Conservation (phyloP, 2,113 vertebrate genomes). For the Grammomys dolichurus region DNA sequence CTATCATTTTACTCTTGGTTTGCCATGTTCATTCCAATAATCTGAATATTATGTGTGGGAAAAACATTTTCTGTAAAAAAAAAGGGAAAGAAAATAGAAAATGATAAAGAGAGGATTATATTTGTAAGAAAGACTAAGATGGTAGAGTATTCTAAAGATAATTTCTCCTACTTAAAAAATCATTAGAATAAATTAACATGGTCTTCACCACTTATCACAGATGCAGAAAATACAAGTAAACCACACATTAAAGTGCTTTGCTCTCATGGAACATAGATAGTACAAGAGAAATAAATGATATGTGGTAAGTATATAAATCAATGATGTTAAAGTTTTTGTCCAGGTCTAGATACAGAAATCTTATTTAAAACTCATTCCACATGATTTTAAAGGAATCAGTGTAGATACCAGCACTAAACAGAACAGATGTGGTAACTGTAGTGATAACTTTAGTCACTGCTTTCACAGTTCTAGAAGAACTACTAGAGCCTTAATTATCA, state of each 20-base stretch:
- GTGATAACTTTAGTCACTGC: not conserved
- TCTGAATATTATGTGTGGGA: not conserved
- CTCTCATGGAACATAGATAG: not conserved
- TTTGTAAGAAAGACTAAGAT: not conserved
- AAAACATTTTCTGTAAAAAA: not conserved
- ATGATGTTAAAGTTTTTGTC: not conserved
- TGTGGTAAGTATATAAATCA: not conserved
- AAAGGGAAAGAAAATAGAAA: not conserved
- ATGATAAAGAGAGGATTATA: not conserved
- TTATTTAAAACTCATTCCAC: not conserved
- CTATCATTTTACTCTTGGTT: not conserved
- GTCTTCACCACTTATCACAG: not conserved
- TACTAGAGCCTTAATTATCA: not conserved
- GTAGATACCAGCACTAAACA: not conserved
- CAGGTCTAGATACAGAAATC: not conserved
- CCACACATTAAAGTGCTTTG: not conserved
- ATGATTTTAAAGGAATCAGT: accelerated
- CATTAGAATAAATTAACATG: not conserved
- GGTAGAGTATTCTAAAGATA: not conserved
- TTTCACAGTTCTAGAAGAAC: not conserved
- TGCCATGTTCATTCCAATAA: not conserved
- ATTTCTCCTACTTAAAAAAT: not conserved
- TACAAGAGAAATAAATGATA: not conserved
- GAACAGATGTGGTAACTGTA: not conserved
- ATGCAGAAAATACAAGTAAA: not conserved